Percentiles rank a stretch among this genome's conserved stretches.
Conservation (phyloP, 2,888 invertebrate genomes). For the Baccha elongata region DNA sequence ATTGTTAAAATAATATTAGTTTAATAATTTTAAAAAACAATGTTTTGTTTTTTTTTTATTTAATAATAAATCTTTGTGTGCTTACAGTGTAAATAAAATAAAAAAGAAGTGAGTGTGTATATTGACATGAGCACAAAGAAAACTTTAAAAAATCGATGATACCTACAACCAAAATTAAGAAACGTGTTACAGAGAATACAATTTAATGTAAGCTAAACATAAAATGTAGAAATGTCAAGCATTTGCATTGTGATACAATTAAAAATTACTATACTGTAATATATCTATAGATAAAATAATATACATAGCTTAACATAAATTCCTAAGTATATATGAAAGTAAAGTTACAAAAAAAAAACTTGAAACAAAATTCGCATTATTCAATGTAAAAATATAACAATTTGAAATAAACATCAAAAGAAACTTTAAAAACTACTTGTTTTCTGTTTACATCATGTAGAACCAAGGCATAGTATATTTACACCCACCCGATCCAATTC, state of each 20-base stretch:
- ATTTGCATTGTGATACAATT: slow-evolving; percentile 72
- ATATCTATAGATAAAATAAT: slow-evolving; percentile 8
- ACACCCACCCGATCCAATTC: no score
- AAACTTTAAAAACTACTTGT: no score
- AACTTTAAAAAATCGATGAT: slow-evolving; percentile 13
- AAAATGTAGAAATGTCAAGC: slow-evolving; percentile 45
- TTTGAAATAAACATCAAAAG: slow-evolving; percentile 3
- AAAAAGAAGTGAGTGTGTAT: slow-evolving; percentile 9
- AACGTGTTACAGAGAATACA: slow-evolving; percentile 24
- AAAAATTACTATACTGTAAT: slow-evolving; percentile 53
- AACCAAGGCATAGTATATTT: no score
- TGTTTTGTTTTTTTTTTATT: slow-evolving; percentile 19
- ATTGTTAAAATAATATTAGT: slow-evolving; percentile 36
- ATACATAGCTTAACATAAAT: slow-evolving; percentile 10
- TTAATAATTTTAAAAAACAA: slow-evolving; percentile 41
- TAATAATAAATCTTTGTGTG: slow-evolving; percentile 1
- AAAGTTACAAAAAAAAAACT: not conserved
- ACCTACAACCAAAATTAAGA: slow-evolving; percentile 28
- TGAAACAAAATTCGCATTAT: not conserved
- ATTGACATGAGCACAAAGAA: slow-evolving; percentile 46
- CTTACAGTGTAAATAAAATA: slow-evolving; percentile 47
- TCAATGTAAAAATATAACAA: slow-evolving; percentile 10
- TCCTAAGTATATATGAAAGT: not conserved
- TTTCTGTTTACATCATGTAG: no score
- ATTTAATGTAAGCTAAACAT: slow-evolving; percentile 24